Evolutionary conservation across 2,888 invertebrate species (phyloP), one percentile per base, ranked within the genome.

Genomic region (Idaea straminata): DNA sequence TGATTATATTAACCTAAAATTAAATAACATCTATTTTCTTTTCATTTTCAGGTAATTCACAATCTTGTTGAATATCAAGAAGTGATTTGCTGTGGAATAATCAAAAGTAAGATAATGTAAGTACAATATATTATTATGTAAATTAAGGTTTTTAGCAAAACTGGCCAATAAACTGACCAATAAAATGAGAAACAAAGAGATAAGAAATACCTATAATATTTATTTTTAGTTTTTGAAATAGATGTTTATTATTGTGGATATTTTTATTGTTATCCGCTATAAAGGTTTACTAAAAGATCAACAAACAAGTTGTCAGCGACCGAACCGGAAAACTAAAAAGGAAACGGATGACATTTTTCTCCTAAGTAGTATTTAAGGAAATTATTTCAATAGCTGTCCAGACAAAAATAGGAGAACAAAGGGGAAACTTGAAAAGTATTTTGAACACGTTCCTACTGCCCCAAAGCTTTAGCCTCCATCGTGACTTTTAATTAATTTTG

Each of bases 401-500:
- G 82, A 81, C 80, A 82, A 79, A 87, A 88, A 86, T 79, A 81
- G 80, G 76, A 81, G 77, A 83, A 83, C 79, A 83, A 88, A 83
- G 78, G 77, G 74, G 70, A 72, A 70, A 81, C 72, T 77, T 80
- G 77, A 71, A 79, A 85, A 86, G 88, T 89, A 89, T 91, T 91
- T 90, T 85, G 83, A 85, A 86, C 89, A 90, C 89, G 90, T 89
- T 78, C 84, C 74, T 76, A 77, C 78, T 73, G 76, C 77, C 79
- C 77, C 76, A 72, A 68, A 75, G 80, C 75, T 77, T 68, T 71
- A 73, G 77, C 72, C 74, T 73, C 76, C 73, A 78, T 75, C 78
- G 82, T 79, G 83, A 85, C 83, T 87, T 88, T 89, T 88, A 88
- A 87, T 89, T 86, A 90, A 86, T 90, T 87, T 83, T 79, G 75